A percentile compares a stretch with the other conserved stretches of the same genome.
Conservation (phyloP, 2,113 vertebrate species). For the Urocitellus parryii region DNA sequence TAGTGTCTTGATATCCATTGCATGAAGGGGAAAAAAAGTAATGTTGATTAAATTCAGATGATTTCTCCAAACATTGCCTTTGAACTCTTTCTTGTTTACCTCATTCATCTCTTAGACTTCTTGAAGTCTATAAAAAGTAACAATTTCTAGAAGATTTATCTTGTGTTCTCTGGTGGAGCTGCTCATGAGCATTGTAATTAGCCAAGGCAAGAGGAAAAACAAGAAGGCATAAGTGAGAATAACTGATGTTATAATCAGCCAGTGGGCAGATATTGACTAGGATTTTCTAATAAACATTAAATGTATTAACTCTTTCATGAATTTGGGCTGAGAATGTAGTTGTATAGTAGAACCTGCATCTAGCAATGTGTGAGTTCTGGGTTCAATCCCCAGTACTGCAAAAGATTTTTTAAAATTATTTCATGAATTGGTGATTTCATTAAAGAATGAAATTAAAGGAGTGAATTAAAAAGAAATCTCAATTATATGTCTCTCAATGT, state of each 20-base stretch:
- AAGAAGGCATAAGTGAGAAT: not conserved
- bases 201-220: not conserved
- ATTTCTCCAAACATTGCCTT: not conserved
- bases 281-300: not conserved
- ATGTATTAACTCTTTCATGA: not conserved
- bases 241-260: not conserved
- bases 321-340: not conserved
- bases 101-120: not conserved
- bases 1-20: not conserved
- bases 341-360: not conserved
- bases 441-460: not conserved
- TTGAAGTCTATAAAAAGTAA: conserved; percentile 25
- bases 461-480: not conserved
- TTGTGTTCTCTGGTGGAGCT: not conserved
- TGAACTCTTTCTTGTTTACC: not conserved
- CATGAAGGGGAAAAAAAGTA: not conserved
- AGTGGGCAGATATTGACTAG: not conserved
- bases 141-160: not conserved
- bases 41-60: not conserved
- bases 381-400: not conserved
- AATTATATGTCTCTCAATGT: not conserved
- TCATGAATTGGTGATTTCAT: not conserved
- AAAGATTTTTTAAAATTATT: not conserved
- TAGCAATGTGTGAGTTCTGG: not conserved
- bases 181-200: not conserved